Evolutionary conservation across 1,140 invertebrate species (phyloP).

Genomic region (Drusus annulatus): DNA sequence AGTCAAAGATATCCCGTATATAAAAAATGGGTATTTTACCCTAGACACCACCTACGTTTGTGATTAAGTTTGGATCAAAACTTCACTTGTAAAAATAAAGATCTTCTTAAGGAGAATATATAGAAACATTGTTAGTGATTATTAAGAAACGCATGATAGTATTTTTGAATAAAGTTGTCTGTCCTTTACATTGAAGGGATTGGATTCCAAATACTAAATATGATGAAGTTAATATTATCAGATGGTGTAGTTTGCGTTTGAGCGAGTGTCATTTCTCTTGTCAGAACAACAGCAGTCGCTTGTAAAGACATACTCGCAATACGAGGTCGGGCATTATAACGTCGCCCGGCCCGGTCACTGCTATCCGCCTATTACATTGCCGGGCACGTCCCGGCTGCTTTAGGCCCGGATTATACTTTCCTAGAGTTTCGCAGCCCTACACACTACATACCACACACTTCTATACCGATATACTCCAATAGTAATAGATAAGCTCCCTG

Average conservation of each 20-base stretch:
- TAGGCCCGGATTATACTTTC: not conserved
- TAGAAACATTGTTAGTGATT: too few relatives aligned
- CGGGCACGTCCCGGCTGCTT: constrained; percentile 3
- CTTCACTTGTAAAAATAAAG: too few relatives aligned
- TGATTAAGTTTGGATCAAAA: too few relatives aligned
- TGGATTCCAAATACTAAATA: not conserved
- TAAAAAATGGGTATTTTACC: too few relatives aligned
- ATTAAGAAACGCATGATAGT: too few relatives aligned
- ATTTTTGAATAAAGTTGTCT: too few relatives aligned
- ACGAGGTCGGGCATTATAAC: not conserved
- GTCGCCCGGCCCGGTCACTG: not conserved
- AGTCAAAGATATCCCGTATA: too few relatives aligned
- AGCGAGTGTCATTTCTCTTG: not conserved
- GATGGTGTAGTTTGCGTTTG: not conserved
- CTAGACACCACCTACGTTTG: too few relatives aligned
- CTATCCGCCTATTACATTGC: not conserved
- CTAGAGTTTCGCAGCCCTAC: not conserved
- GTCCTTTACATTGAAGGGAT: not conserved
- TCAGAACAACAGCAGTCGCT: not conserved
- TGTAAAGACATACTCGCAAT: not conserved
- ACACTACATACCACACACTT: not conserved
- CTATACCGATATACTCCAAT: not conserved
- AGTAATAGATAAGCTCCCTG: not conserved
- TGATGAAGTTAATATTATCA: not conserved
- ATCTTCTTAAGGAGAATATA: too few relatives aligned